Base-by-base conservation (phyloP, 2,888 invertebrate genomes). In the Muschampia plurimacula region DNA sequence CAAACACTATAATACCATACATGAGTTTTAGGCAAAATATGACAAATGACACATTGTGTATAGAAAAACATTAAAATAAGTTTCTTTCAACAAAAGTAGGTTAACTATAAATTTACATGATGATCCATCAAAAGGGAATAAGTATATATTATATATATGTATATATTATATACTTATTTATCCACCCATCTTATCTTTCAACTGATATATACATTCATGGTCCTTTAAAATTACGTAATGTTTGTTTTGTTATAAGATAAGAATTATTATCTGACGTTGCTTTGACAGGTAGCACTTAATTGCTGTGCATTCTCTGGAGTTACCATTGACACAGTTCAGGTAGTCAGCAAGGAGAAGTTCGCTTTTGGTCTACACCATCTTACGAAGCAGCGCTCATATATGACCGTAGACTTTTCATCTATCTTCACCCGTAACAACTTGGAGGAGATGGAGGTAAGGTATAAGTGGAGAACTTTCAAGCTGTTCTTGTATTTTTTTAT, bases 281-380 rank as follows among this genome's bases (percentile, higher is more conserved):
- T 69, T 49, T 15, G 3, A 55, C 44, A 70, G 70, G 44, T 65
- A 15, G 32, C 70, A 32, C 10, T 70, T 7, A 70, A 64, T 32
- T 70, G 70, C 65, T 70, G 70, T 36, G 70, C 70, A 6, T 65
- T 65, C 36, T 65, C 65, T 2, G 70, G 70, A 7, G 57, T 70
- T 12, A 70, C 70, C 2, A 44, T 70, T 15, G 70, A 70, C 22
- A 65, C 59, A 13, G 65, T 70, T 13, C 70, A 70, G 22, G 15
- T 70, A 15, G 44, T 44, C 15, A 65, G 57, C 46, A 70, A 46
- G 46, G 70, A 85, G 39, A 68, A 75, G 2, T 86, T 69, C 44
- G 12, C 67, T 0, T 83, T 80, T 7, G 82, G 84, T 2, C 79
- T 86, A 81, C 22, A 67, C 9, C 39, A 74, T 32, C 67, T 85